Evolutionary conservation across 2,888 invertebrate genomes (phyloP), one percentile per base, ranked within the genome.

Genomic region (Dynastes hyllus): DNA sequence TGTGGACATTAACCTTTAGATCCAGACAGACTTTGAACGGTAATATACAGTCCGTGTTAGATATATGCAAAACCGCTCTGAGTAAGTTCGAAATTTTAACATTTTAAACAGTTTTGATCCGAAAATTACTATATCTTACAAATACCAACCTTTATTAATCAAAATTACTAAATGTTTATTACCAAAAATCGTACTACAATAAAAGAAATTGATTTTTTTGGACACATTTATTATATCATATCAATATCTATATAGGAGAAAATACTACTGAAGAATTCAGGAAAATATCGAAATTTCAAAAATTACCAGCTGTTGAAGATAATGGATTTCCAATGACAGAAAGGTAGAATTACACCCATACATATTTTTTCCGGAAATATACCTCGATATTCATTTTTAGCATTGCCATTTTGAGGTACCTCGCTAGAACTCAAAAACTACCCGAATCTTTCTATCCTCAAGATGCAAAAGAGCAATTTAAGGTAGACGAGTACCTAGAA

Each of bases 401-500:
- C 89, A 90, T 95, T 63, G 94, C 94, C 11, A 95, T 95, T 80
- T 84, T 94, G 27, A 91, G 93, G 81, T 95, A 95, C 85, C 85
- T 96, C 69, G 88, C 91, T 1, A 88, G 91, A 76, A 92, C 93
- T 85, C 89, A 90, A 79, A 84, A 91, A 2, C 88, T 92, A 65
- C 89, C 90, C 5, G 92, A 93, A 63, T 90, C 91, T 81, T 92
- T 94, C 91, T 95, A 94, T 85, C 95, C 95, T 0, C 90, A 88
- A 79, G 92, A 94, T 66, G 90, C 90, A 0, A 90, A 92, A 84
- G 85, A 87, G 65, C 92, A 91, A 86, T 94, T 94, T 0, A 88
- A 90, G 81, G 92, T 95, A 2, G 94, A 95, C 81, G 95, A 95
- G 86, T 94, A 93, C 86, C 88, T 95, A 80, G 93, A 93, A 85